Evolutionary conservation across 1,140 invertebrate species (phyloP).

Genomic region (Ridgeia piscesae): DNA sequence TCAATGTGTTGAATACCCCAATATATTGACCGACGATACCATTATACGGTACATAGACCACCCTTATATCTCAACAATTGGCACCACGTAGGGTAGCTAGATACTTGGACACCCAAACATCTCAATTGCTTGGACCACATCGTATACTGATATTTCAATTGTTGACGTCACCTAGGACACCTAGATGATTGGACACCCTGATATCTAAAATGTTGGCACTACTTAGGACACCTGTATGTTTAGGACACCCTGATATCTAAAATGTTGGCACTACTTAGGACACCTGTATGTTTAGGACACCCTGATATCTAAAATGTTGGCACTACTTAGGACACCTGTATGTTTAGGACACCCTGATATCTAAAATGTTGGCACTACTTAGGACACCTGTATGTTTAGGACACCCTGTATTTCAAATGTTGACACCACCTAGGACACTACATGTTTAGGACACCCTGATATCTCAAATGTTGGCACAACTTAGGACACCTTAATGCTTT

Average conservation of each 20-base stretch:
- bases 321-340: too few relatives aligned
- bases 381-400: too few relatives aligned
- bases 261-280: too few relatives aligned
- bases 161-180: neutral
- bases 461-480: neutral
- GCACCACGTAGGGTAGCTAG: neutral
- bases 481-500: neutral
- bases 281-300: too few relatives aligned
- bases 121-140: neutral
- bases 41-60: neutral
- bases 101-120: neutral
- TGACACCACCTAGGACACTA: neutral
- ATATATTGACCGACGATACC: neutral
- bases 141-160: neutral
- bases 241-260: neutral
- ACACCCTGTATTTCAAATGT: neutral
- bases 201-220: neutral
- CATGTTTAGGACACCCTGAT: neutral
- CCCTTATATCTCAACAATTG: neutral
- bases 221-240: neutral
- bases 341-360: too few relatives aligned
- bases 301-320: too few relatives aligned
- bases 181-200: neutral
- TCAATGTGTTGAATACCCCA: neutral
- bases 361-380: too few relatives aligned